Percentiles rank a stretch among this genome's conserved stretches.
These are phyloP conservation scores for Genyomyrus donnyi DNA, from an alignment of 2,113 vertebrate genomes.

Conservation along the genomic window DNA sequence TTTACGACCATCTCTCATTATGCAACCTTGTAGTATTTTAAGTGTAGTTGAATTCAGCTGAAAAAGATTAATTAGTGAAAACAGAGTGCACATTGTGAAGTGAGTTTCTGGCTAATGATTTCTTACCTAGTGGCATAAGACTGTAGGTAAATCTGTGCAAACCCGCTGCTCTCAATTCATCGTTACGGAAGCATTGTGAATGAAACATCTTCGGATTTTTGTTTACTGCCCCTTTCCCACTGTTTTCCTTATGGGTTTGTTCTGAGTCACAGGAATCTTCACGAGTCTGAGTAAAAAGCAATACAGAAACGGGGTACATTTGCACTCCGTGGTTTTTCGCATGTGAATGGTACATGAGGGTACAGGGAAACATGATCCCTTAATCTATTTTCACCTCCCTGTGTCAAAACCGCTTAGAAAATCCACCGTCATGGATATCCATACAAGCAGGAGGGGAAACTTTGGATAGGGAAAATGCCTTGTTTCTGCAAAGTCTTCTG, in stretches of 20 bases:
- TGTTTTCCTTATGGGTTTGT: background rate
- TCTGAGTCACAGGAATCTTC: background rate
- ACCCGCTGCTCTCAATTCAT: background rate
- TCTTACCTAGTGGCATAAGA: background rate
- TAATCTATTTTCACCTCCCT: slow-evolving; percentile 18
- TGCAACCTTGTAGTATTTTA: background rate
- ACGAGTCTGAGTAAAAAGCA: background rate
- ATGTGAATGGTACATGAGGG: background rate
- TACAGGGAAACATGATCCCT: slow-evolving; percentile 3
- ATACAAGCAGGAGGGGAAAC: background rate
- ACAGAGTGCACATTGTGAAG: background rate
- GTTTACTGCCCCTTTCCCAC: background rate
- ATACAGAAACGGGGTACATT: background rate
- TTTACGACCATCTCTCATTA: background rate
- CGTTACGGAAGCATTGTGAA: background rate
- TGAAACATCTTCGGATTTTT: background rate
- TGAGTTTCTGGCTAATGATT: background rate
- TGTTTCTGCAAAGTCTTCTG: slow-evolving; percentile 21
- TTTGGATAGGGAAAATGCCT: background rate
- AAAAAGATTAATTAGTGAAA: background rate
- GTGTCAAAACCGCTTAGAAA: background rate
- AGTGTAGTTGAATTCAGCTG: background rate
- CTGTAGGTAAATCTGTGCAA: background rate
- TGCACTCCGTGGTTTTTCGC: background rate
- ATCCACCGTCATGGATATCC: slow-evolving; percentile 10